These are phyloP conservation scores for Marcusenius ussheri DNA, from an alignment of 2,113 vertebrate genomes.

Conservation along the genomic window DNA sequence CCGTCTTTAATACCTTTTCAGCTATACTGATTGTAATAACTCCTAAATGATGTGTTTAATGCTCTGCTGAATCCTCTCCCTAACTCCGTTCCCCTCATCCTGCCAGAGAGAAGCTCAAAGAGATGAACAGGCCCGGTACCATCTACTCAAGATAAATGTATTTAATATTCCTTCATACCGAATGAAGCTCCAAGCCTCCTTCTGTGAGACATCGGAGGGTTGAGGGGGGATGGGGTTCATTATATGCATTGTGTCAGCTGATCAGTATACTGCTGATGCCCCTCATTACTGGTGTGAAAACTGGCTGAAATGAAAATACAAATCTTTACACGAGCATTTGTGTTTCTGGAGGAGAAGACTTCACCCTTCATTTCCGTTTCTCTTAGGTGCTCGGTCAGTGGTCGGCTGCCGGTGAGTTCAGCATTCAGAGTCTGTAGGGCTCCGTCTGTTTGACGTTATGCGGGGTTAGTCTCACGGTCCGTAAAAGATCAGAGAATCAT, in stretches of 20 bases:
- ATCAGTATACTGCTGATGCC: neutral
- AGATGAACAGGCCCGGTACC: neutral
- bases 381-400: neutral
- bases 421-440: neutral
- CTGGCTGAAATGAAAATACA: neutral
- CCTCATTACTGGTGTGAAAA: neutral
- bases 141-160: neutral
- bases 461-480: neutral
- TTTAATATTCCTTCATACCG: neutral
- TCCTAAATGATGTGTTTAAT: conserved; percentile 13
- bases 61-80: conserved; percentile 11
- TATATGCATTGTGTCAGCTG: neutral
- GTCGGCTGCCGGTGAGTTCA: neutral
- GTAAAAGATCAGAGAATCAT: neutral
- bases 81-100: conserved; percentile 18
- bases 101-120: neutral
- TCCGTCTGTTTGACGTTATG: neutral
- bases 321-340: neutral
- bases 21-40: conserved; percentile 18
- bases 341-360: neutral
- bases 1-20: conserved; percentile 12
- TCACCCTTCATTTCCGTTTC: neutral
- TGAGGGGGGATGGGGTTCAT: neutral
- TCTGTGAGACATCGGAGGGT: neutral
- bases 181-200: neutral